Conservation (phyloP, 37 sponge, comb jelly and placozoan species). For the Spongilla lacustris region DNA sequence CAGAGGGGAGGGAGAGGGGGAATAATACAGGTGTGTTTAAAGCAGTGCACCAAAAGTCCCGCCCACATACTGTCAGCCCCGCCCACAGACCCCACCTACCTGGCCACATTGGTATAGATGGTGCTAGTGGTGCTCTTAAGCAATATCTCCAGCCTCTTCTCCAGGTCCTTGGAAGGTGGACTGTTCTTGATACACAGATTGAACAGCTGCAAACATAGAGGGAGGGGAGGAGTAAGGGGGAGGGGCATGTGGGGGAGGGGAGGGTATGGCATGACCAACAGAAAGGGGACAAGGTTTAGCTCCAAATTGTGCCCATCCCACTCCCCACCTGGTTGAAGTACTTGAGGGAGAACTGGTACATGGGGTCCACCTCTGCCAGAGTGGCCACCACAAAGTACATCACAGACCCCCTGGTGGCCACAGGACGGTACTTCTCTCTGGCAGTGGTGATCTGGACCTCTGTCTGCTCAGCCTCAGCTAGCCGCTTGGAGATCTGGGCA, state of each 20-base stretch:
- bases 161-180: conserved; percentile 79
- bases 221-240: too few species aligned
- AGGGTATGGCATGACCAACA: too few species aligned
- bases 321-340: conserved; percentile 83
- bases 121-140: conserved; percentile 75
- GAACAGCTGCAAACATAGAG: conserved; percentile 61
- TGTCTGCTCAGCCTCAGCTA: conserved; percentile 95
- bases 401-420: conserved; percentile 95
- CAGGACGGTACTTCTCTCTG: conserved; percentile 92
- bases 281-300: too few species aligned
- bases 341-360: conserved; percentile 99
- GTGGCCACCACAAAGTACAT: conserved; percentile 98
- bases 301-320: background rate
- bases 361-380: conserved; percentile 96
- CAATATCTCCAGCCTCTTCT: conserved; percentile 80
- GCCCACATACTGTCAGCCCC: too few species aligned
- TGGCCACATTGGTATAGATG: conserved; percentile 94
- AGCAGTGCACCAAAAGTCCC: too few species aligned
- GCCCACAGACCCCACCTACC: conserved; percentile 23
- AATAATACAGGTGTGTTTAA: too few species aligned
- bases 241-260: too few species aligned
- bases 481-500: conserved; percentile 82
- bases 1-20: background rate
- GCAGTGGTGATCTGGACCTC: conserved; percentile 90
- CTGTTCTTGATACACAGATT: conserved; percentile 93